A percentile compares a stretch with the other conserved stretches of the same genome.
These are phyloP conservation scores for Dione juno DNA, from an alignment of 2,888 invertebrate genomes.

Conservation along the genomic window DNA sequence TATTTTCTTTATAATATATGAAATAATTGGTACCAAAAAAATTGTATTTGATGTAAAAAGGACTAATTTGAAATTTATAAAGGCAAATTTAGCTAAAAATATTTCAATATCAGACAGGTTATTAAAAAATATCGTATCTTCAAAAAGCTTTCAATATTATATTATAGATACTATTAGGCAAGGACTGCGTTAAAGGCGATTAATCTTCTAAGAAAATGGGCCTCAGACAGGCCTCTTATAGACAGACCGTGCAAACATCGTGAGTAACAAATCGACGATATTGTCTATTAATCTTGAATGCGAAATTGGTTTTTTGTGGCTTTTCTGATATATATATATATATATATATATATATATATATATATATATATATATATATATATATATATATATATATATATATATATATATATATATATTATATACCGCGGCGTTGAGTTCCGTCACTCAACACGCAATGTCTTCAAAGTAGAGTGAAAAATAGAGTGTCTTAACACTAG, in stretches of 20 bases:
- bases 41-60: too few species aligned
- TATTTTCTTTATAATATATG: too few species aligned
- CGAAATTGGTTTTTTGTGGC: slow-evolving; percentile 27
- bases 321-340: neutral
- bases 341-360: too few species aligned
- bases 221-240: slow-evolving; percentile 49
- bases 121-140: slow-evolving; percentile 13
- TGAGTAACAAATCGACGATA: slow-evolving; percentile 46
- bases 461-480: too few species aligned
- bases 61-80: too few species aligned
- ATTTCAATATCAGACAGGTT: slow-evolving; percentile 9
- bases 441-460: neutral
- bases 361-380: too few species aligned
- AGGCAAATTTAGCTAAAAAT: neutral
- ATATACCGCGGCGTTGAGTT: neutral
- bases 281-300: slow-evolving; percentile 50
- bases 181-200: slow-evolving; percentile 41
- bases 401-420: neutral
- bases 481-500: too few species aligned
- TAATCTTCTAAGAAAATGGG: slow-evolving; percentile 49
- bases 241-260: slow-evolving; percentile 47
- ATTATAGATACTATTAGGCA: neutral
- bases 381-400: too few species aligned
- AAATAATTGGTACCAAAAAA: too few species aligned
- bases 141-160: neutral